Percentiles rank a stretch among this genome's conserved stretches.
These are phyloP conservation scores for Orycteropus afer DNA, from an alignment of 2,113 vertebrate species.

Conservation along the genomic window DNA sequence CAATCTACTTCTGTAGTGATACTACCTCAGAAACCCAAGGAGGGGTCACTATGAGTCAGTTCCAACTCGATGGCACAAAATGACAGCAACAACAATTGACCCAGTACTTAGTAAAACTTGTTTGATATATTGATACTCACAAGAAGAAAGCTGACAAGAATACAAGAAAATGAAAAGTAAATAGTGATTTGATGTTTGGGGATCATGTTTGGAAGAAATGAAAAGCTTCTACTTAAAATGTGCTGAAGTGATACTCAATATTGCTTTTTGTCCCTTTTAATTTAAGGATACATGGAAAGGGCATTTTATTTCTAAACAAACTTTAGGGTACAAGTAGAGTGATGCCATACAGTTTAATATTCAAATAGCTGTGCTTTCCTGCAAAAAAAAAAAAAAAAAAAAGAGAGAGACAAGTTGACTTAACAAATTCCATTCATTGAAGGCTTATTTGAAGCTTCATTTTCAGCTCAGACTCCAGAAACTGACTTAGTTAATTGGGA, in stretches of 20 bases:
- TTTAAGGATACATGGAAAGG: neutral
- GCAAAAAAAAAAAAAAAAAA: neutral
- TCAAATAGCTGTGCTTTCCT: conserved; percentile 22
- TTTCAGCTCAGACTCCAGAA: conserved; percentile 74
- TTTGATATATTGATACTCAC: neutral
- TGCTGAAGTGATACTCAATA: neutral
- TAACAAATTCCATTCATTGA: conserved; percentile 70
- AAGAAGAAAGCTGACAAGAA: neutral
- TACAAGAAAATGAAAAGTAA: neutral
- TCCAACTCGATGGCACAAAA: too few species aligned
- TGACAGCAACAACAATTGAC: too few species aligned
- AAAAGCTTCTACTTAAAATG: neutral
- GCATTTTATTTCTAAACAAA: neutral
- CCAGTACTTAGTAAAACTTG: neutral
- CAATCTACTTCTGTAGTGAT: too few species aligned
- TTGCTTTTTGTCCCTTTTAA: conserved; percentile 14
- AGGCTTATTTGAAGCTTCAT: conserved; percentile 60
- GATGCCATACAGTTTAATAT: conserved; percentile 31
- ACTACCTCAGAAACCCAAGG: too few species aligned
- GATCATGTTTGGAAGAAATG: neutral
- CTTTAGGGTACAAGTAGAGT: conserved; percentile 1
- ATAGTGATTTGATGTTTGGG: neutral
- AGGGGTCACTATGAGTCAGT: too few species aligned
- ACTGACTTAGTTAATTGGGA: conserved; percentile 76
- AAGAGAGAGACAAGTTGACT: conserved; percentile 51